Conservation (phyloP, 2,113 vertebrate genomes). For the Labeo rohita region DNA sequence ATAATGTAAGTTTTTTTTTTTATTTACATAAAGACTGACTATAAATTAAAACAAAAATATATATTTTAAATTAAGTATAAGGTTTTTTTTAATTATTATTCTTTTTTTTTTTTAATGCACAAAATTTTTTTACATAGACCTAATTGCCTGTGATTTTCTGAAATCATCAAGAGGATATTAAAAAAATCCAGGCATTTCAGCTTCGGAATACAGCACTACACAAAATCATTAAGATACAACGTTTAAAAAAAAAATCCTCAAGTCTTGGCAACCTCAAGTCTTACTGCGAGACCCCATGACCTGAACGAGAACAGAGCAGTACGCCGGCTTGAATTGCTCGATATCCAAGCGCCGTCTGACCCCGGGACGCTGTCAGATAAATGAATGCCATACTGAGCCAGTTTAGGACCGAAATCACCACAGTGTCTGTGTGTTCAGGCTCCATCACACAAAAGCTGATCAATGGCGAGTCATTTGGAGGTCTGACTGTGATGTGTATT, state of each 20-base stretch:
- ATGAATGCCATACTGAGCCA: not conserved
- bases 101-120: too few relatives aligned
- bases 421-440: not conserved
- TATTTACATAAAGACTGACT: too few relatives aligned
- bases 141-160: too few relatives aligned
- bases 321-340: not conserved
- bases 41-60: too few relatives aligned
- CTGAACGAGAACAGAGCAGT: not conserved
- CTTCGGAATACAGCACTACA: not conserved
- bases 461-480: constrained; percentile 26
- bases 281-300: not conserved
- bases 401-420: constrained; percentile 18
- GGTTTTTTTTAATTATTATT: too few relatives aligned
- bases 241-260: too few relatives aligned
- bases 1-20: too few relatives aligned
- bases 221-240: not conserved
- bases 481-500: constrained; percentile 22
- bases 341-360: not conserved
- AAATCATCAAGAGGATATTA: too few relatives aligned
- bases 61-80: too few relatives aligned
- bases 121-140: too few relatives aligned
- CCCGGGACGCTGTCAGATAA: not conserved
- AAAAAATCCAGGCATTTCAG: not conserved
- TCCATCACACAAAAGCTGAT: constrained; percentile 11
- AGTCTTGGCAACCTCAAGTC: not conserved